These are phyloP conservation scores for Enteromius viviparus DNA, from an alignment of 2,797 vertebrate species.

Conservation along the genomic window DNA sequence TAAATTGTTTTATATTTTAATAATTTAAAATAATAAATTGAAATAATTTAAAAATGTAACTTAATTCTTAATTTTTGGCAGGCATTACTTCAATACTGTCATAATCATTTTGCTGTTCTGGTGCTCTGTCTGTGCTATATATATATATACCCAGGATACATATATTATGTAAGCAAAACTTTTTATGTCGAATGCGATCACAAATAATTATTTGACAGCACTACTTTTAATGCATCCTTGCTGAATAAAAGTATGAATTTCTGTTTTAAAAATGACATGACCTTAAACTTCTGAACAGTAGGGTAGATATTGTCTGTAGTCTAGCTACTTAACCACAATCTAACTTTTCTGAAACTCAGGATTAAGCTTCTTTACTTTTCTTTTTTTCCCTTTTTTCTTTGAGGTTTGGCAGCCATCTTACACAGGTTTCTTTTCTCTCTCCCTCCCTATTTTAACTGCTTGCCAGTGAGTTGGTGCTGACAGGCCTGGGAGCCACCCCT, in stretches of 20 bases:
- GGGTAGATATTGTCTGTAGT: neutral
- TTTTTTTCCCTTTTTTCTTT: constrained; percentile 7
- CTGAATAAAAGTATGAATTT: neutral
- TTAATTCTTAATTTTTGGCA: too few species aligned
- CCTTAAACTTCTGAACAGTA: neutral
- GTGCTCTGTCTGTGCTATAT: too few species aligned
- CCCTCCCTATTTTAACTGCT: constrained; percentile 51
- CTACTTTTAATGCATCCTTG: neutral
- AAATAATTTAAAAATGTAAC: too few species aligned
- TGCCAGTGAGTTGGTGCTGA: constrained; percentile 48
- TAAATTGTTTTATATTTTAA: neutral
- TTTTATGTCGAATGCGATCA: too few species aligned
- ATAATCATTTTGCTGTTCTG: too few species aligned
- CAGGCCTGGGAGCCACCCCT: constrained; percentile 38
- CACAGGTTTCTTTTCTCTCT: constrained; percentile 50
- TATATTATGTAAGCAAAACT: too few species aligned
- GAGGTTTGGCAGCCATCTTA: constrained; percentile 49
- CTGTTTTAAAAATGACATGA: neutral
- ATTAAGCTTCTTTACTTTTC: constrained; percentile 18
- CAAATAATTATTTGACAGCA: too few species aligned
- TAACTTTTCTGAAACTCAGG: constrained; percentile 6
- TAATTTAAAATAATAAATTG: too few species aligned
- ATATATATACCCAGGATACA: too few species aligned
- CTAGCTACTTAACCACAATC: neutral
- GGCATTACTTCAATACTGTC: too few species aligned